Evolutionary conservation across 2,113 vertebrate species (phyloP).

Genomic region (Alligator sinensis): DNA sequence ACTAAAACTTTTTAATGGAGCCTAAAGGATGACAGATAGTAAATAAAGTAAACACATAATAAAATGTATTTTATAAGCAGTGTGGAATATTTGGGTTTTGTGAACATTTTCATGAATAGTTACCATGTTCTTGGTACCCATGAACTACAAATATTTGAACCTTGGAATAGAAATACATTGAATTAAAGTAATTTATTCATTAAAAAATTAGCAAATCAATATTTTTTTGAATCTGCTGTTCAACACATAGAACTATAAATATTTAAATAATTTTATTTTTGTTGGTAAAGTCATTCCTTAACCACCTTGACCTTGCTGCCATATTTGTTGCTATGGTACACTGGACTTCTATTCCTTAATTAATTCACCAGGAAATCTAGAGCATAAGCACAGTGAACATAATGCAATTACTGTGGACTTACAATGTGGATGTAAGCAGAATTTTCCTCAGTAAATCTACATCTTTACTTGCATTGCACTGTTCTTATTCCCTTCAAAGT

Average conservation of each 20-base stretch:
- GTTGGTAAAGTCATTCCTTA: background rate
- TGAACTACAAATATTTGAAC: background rate
- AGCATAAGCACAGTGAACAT: background rate
- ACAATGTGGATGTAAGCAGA: background rate
- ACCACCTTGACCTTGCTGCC: background rate
- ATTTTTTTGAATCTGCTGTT: background rate
- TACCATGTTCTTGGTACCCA: background rate
- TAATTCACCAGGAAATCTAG: background rate
- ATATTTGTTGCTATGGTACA: background rate
- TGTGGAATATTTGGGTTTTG: background rate
- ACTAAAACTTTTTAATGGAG: background rate
- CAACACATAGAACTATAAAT: too few species aligned
- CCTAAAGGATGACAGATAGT: background rate
- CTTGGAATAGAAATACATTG: background rate
- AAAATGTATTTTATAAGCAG: background rate
- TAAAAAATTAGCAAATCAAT: background rate
- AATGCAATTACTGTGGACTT: background rate
- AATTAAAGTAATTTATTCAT: background rate
- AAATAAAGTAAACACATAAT: background rate
- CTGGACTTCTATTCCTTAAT: background rate
- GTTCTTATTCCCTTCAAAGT: slow-evolving; percentile 5
- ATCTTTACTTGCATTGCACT: background rate
- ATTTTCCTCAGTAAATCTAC: background rate
- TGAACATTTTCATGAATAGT: background rate
- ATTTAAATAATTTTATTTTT: background rate